These are phyloP conservation scores for Chaetops frenatus DNA, from an alignment of 2,113 vertebrate genomes.

Conservation along the genomic window DNA sequence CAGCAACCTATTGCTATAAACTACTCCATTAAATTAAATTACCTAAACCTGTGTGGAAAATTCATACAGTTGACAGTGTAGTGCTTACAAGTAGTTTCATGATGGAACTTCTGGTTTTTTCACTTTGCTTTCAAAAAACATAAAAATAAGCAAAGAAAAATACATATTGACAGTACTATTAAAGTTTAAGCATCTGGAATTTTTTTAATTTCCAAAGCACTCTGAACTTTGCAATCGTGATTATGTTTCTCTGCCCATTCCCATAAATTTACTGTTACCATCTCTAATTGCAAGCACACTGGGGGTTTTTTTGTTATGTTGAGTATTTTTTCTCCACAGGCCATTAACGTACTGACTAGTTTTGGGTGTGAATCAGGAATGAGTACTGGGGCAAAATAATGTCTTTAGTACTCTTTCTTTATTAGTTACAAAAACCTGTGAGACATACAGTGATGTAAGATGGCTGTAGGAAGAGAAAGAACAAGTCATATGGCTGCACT, in stretches of 20 bases:
- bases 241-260: neutral
- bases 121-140: neutral
- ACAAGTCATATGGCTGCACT: rapidly evolving
- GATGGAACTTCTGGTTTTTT: slow-evolving; percentile 11
- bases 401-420: neutral
- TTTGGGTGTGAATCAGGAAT: neutral
- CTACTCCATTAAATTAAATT: neutral
- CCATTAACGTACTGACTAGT: neutral
- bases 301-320: neutral
- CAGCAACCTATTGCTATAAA: neutral
- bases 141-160: neutral
- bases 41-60: slow-evolving; percentile 10
- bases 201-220: neutral
- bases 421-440: neutral
- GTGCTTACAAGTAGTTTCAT: neutral
- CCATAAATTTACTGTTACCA: neutral
- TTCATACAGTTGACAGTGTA: neutral
- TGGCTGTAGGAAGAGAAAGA: neutral
- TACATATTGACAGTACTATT: neutral
- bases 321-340: neutral
- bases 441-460: neutral
- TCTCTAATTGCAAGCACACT: neutral
- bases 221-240: neutral
- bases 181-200: neutral
- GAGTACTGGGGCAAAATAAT: neutral